Percentiles rank a stretch among this genome's conserved stretches.
phyloP scores from a whole-genome alignment of 2,113 vertebrate species.

The Cavia porcellus region DNA sequence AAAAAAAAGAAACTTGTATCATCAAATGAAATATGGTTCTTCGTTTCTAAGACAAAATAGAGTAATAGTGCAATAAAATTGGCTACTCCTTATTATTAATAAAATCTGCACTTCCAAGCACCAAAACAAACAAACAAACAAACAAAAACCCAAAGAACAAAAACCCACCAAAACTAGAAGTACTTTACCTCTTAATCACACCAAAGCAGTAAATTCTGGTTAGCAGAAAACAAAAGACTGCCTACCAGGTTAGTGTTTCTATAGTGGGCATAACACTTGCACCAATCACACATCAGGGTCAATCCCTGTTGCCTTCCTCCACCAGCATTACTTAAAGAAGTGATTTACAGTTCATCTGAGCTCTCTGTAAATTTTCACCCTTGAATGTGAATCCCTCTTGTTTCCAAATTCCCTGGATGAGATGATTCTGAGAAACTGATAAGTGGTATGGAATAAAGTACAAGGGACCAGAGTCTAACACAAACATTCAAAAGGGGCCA shows the following conservation, averaged over 20 bases:
- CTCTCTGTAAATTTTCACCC: conserved; percentile 38
- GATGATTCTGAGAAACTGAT: not conserved
- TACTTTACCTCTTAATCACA: conserved; percentile 12
- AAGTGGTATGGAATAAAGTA: conserved; percentile 12
- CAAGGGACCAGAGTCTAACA: conserved; percentile 13
- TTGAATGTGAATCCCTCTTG: conserved; percentile 33
- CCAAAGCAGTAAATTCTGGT: not conserved
- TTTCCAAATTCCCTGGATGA: not conserved
- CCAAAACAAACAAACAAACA: not conserved
- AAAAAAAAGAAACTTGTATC: conserved; percentile 49
- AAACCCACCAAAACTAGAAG: not conserved
- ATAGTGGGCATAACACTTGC: not conserved
- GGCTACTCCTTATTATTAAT: not conserved
- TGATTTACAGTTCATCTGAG: not conserved
- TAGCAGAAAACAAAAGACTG: conserved; percentile 27
- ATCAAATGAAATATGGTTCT: conserved; percentile 32
- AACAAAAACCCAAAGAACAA: not conserved
- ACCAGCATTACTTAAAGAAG: not conserved
- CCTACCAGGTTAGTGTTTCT: not conserved
- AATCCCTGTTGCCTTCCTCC: not conserved
- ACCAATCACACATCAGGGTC: not conserved
- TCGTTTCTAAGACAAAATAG: conserved; percentile 53
- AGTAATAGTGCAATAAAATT: conserved; percentile 59
- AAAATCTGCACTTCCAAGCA: conserved; percentile 34
- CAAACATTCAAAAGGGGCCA: not conserved